Percentiles rank a stretch among this genome's conserved stretches.
Conservation (phyloP, 1,140 invertebrate genomes). For the Calephelis nemesis region DNA sequence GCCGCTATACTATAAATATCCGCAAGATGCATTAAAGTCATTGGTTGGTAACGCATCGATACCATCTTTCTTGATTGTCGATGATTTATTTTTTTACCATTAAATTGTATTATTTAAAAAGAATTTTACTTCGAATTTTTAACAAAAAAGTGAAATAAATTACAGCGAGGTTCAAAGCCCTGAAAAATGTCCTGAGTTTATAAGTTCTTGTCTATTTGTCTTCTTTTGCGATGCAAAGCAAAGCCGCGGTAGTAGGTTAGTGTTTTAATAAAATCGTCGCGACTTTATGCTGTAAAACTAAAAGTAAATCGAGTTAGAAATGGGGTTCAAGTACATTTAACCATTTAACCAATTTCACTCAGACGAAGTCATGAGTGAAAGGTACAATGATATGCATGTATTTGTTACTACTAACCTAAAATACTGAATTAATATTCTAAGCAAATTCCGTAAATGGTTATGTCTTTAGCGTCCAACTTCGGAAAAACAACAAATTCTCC, state of each 20-base stretch:
- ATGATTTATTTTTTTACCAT: no score
- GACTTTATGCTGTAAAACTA: not conserved
- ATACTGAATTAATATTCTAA: slow-evolving; percentile 6
- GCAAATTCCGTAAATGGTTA: not conserved
- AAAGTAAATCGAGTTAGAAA: not conserved
- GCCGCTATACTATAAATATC: no score
- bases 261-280: not conserved
- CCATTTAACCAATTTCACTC: slow-evolving; percentile 1
- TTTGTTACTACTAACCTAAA: slow-evolving; percentile 1
- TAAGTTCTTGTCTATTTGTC: not conserved
- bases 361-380: slow-evolving; percentile 10
- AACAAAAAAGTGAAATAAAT: no score
- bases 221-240: not conserved
- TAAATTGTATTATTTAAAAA: no score
- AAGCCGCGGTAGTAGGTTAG: not conserved
- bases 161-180: no score
- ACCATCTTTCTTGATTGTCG: no score
- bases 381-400: slow-evolving; percentile 12
- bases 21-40: no score
- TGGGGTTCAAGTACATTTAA: not conserved
- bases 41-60: no score
- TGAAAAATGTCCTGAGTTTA: no score
- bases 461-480: not conserved
- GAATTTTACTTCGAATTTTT: no score
- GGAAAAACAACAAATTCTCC: slow-evolving; percentile 1